Conservation (phyloP, 2,888 invertebrate genomes). For the Elgonia sp. region DNA sequence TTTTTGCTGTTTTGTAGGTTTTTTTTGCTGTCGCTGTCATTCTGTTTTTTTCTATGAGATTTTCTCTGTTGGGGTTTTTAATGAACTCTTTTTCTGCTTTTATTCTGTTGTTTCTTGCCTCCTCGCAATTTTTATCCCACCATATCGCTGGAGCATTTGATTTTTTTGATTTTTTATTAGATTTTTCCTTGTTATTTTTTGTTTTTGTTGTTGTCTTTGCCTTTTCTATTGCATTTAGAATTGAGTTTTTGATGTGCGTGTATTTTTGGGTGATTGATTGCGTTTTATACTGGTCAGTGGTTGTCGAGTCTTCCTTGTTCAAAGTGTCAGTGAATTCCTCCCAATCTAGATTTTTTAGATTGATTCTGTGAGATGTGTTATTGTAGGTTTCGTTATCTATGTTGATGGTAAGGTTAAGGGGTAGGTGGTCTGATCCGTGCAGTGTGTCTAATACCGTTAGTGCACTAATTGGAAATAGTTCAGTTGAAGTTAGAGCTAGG, state of each 20-base stretch:
- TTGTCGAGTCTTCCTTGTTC: neutral
- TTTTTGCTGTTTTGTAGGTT: neutral
- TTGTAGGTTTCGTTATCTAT: too few species aligned
- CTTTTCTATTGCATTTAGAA: neutral
- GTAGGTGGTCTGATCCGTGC: too few species aligned
- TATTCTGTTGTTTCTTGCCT: constrained; percentile 9
- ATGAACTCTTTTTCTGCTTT: constrained; percentile 19
- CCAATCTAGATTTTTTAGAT: constrained; percentile 29
- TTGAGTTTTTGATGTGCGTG: neutral
- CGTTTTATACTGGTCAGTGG: neutral
- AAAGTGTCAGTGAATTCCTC: neutral
- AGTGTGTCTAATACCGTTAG: too few species aligned
- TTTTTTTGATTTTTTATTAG: neutral
- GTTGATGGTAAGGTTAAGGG: too few species aligned
- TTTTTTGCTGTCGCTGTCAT: constrained; percentile 21
- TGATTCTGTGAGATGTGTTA: neutral
- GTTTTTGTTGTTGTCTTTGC: too few species aligned
- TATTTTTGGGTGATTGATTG: neutral
- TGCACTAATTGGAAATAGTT: too few species aligned
- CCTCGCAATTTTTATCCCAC: constrained; percentile 35
- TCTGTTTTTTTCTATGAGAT: constrained; percentile 13
- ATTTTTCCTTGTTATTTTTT: too few species aligned
- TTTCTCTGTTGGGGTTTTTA: neutral
- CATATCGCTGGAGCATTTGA: neutral
- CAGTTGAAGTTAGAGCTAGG: too few species aligned